These are phyloP conservation scores for Eilema depressum DNA, from an alignment of 2,888 invertebrate species.

Conservation along the genomic window DNA sequence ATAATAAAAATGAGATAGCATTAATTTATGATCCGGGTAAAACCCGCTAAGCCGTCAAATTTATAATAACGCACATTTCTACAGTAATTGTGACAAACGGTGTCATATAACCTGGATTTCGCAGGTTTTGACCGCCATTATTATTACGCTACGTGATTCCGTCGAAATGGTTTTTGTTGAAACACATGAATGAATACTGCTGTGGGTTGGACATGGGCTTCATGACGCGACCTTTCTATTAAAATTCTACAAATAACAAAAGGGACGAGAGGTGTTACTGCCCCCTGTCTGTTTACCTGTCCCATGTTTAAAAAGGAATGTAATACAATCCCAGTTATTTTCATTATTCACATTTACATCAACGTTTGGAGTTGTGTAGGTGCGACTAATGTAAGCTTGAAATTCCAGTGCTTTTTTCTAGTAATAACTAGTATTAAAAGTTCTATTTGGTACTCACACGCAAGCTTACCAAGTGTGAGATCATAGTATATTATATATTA, in stretches of 20 bases:
- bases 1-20: constrained; percentile 33
- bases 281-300: constrained; percentile 79
- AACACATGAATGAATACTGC: constrained; percentile 49
- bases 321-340: constrained; percentile 82
- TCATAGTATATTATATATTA: not conserved
- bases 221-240: constrained; percentile 75
- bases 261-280: constrained; percentile 71
- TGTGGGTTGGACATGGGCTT: constrained; percentile 29
- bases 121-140: constrained; percentile 52
- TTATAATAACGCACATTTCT: constrained; percentile 40
- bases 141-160: constrained; percentile 50
- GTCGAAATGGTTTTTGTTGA: constrained; percentile 51
- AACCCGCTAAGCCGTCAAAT: constrained; percentile 38
- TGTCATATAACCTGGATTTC: constrained; percentile 43
- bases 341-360: constrained; percentile 77
- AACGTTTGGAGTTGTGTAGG: constrained; percentile 56
- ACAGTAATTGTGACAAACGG: constrained; percentile 39
- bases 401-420: constrained; percentile 24
- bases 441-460: not conserved
- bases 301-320: constrained; percentile 80
- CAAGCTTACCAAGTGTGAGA: not conserved
- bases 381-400: constrained; percentile 25
- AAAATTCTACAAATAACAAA: constrained; percentile 84
- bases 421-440: not conserved
- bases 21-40: constrained; percentile 32